phyloP scores from a whole-genome alignment of 2,888 invertebrate species.

The Abrostola triplasia region DNA sequence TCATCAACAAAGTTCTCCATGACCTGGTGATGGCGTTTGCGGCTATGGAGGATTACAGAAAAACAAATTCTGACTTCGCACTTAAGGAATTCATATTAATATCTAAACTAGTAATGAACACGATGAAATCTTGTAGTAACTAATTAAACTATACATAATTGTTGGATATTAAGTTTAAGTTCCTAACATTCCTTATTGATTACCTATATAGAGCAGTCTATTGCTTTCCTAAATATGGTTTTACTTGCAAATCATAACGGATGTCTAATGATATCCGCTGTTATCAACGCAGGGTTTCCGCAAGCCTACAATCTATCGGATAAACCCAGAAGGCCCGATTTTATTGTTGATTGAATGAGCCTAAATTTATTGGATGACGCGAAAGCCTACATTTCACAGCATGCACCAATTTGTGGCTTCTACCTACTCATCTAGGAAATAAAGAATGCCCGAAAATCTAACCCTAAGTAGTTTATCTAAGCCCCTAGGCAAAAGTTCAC shows the following conservation, averaged over 20 bases:
- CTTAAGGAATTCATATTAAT: slow-evolving; percentile 64
- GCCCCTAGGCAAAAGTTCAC: too few species aligned
- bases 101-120: slow-evolving; percentile 62
- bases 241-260: neutral
- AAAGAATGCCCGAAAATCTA: too few species aligned
- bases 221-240: neutral
- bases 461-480: too few species aligned
- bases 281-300: too few species aligned
- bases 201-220: neutral
- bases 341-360: too few species aligned
- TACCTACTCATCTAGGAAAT: too few species aligned
- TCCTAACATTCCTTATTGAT: neutral
- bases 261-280: too few species aligned
- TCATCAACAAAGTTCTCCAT: slow-evolving; percentile 58
- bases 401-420: too few species aligned
- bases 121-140: slow-evolving; percentile 66
- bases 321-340: too few species aligned
- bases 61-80: slow-evolving; percentile 50
- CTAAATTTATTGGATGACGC: too few species aligned
- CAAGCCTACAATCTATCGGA: too few species aligned
- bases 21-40: slow-evolving; percentile 69
- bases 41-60: slow-evolving; percentile 58
- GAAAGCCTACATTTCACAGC: too few species aligned
- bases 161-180: neutral
- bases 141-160: slow-evolving; percentile 49